These are phyloP conservation scores for Torymus auratus DNA, from an alignment of 2,888 invertebrate genomes.

Conservation along the genomic window DNA sequence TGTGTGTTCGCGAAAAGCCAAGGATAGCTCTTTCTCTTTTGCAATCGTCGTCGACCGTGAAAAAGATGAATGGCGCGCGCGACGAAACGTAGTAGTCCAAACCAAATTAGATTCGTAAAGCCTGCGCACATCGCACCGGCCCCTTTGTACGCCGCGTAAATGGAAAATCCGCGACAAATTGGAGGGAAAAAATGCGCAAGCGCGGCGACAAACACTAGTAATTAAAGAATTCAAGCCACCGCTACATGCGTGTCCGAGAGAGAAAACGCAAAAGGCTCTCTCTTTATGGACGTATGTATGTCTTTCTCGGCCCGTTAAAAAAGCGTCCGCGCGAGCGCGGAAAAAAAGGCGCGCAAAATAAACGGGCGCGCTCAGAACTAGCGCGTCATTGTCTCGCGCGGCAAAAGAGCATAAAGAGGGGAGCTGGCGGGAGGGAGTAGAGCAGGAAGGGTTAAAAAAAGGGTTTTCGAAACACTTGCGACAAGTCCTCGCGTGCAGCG, in stretches of 20 bases:
- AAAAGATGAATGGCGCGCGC: neutral
- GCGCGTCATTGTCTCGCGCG: constrained; percentile 40
- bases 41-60: too few species aligned
- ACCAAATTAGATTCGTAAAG: constrained; percentile 14
- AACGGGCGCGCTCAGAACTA: constrained; percentile 34
- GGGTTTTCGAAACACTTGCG: constrained; percentile 48
- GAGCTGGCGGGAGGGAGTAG: neutral
- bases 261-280: constrained; percentile 13
- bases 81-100: neutral
- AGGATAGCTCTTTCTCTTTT: too few species aligned
- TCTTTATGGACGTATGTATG: neutral
- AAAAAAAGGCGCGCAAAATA: constrained; percentile 27
- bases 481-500: constrained; percentile 25
- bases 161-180: constrained; percentile 24
- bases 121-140: neutral
- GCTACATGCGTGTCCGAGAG: neutral
- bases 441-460: neutral
- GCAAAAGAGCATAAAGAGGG: constrained; percentile 42
- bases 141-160: neutral
- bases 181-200: constrained; percentile 48
- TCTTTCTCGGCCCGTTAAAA: neutral
- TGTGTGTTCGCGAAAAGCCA: too few species aligned
- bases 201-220: constrained; percentile 54
- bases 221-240: constrained; percentile 49
- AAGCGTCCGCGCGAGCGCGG: neutral